Evolutionary conservation across 2,797 vertebrate genomes (phyloP).

Genomic region (Helarctos malayanus): DNA sequence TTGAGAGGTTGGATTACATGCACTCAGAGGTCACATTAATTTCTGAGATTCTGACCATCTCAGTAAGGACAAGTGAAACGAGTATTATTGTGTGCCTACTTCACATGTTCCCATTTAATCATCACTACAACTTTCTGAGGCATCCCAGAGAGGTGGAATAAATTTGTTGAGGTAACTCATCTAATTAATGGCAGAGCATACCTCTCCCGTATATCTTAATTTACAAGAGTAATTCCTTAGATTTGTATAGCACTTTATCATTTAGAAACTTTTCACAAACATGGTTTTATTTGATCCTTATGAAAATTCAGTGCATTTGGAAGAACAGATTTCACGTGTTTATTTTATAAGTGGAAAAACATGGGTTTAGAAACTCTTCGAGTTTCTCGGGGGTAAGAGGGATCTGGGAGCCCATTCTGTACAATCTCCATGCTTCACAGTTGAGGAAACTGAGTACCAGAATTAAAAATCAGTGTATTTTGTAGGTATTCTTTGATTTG

Average conservation of each 20-base stretch:
- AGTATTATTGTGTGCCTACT: background rate
- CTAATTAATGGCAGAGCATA: background rate
- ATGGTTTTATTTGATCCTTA: background rate
- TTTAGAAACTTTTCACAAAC: background rate
- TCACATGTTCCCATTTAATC: background rate
- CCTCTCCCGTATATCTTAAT: background rate
- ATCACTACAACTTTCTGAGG: background rate
- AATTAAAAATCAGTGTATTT: background rate
- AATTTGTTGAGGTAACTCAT: background rate
- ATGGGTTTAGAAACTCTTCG: background rate
- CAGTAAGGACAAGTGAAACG: background rate
- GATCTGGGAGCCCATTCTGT: background rate
- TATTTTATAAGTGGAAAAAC: background rate
- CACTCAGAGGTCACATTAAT: conserved; percentile 1
- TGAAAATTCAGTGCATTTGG: background rate
- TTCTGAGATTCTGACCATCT: background rate
- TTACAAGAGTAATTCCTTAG: background rate
- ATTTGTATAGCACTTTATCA: background rate
- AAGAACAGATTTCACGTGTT: background rate
- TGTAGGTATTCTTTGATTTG: background rate
- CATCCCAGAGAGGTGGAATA: background rate
- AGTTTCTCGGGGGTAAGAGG: background rate
- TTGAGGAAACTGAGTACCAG: background rate
- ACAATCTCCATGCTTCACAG: background rate
- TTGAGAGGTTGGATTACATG: background rate